A percentile compares a stretch with the other conserved stretches of the same genome.
Evolutionary conservation across 2,797 vertebrate species (phyloP).

Genomic region (Gallinago stenura): DNA sequence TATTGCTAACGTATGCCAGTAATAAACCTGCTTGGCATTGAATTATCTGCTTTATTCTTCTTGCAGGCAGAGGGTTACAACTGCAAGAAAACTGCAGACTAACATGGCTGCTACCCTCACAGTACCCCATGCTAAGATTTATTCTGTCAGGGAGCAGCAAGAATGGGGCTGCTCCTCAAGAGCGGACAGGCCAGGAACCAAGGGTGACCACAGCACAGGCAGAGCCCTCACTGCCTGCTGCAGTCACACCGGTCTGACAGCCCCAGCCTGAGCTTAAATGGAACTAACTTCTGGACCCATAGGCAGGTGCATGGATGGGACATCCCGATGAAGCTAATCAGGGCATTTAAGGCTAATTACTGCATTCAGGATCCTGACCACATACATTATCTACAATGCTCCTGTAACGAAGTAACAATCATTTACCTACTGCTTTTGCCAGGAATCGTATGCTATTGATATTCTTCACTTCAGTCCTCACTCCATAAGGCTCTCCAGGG

Average conservation of each 20-base stretch:
- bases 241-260: background rate
- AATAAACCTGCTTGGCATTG: background rate
- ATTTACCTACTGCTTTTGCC: slow-evolving; percentile 89
- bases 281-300: background rate
- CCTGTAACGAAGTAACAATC: background rate
- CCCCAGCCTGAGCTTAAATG: background rate
- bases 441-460: slow-evolving; percentile 93
- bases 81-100: background rate
- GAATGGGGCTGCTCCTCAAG: background rate
- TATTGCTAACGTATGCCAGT: background rate
- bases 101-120: background rate
- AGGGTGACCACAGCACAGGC: background rate
- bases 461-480: slow-evolving; percentile 97
- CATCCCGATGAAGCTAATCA: background rate
- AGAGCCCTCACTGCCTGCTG: background rate
- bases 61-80: background rate
- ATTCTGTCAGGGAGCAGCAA: background rate
- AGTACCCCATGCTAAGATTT: background rate
- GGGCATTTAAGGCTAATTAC: background rate
- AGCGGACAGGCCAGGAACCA: background rate
- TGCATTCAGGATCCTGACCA: background rate
- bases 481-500: slow-evolving; percentile 88
- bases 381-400: background rate
- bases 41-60: background rate
- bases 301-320: background rate